Base-by-base conservation (phyloP, 2,888 invertebrate genomes). In the Didymodactylos carnosus region DNA sequence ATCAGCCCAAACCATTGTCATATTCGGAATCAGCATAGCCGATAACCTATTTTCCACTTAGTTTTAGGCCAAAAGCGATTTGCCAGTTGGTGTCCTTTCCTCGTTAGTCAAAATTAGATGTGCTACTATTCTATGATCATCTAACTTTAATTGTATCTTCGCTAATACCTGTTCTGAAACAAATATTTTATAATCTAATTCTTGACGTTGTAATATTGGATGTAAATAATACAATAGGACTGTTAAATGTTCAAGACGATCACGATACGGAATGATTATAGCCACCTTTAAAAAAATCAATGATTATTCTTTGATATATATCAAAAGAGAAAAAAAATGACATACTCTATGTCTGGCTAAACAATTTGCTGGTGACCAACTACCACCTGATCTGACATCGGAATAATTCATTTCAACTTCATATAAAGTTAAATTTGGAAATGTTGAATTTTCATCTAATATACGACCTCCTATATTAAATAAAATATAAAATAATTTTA, bases 191-290 rank as follows among this genome's bases (percentile, higher is more conserved):
- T 86, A 86, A 72, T 84, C 82, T 29, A 86, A 77, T 77, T 84
- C 83, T 77, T 86, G 86, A 35, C 84, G 79, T 77, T 84, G 83
- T 16, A 86, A 80, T 51, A 86, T 80, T 8, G 86, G 86, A 76
- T 86, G 84, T 1, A 86, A 80, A 77, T 84, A 82, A 53, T 82
- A 78, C 19, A 86, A 80, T 62, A 86, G 80, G 3, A 81, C 81
- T 46, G 80, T 78, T 25, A 86, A 81, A 77, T 86, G 86, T 46
- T 82, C 80, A 75, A 80, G 79, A 39, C 86, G 79, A 76, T 85
- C 83, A 78, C 86, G 80, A 77, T 80, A 82, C 6, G 82, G 82
- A 43, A 82, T 79, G 35, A 82, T 78, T 53, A 82, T 78, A 29
- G 81, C 81, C n/a, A 82, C 79, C 14, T 78, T 76, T 75, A 72